Evolutionary conservation across 2,888 invertebrate genomes (phyloP).

Genomic region (Heliothis peltigera): DNA sequence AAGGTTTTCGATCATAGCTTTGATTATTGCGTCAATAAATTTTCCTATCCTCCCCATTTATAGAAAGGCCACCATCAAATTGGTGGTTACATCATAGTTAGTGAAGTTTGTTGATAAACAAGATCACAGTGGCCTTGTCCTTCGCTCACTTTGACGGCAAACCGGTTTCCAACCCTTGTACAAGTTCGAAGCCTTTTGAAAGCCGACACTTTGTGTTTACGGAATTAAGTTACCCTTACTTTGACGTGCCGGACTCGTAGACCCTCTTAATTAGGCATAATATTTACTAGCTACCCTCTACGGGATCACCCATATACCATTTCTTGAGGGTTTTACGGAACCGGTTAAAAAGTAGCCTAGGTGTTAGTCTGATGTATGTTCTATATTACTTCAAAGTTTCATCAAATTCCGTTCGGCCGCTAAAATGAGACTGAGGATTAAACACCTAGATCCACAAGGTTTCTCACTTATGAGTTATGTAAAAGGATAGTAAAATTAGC

Average conservation of each 20-base stretch:
- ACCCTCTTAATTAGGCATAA: background rate
- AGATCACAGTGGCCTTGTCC: constrained; percentile 4
- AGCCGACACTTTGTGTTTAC: constrained; percentile 4
- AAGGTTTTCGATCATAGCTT: background rate
- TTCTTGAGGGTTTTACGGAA: too few species aligned
- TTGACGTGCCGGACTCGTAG: background rate
- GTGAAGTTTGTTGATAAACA: constrained; percentile 1
- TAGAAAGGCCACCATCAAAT: constrained; percentile 2
- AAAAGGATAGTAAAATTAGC: too few species aligned
- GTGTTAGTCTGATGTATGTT: too few species aligned
- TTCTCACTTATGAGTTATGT: too few species aligned
- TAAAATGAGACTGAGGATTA: too few species aligned
- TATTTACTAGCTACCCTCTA: too few species aligned
- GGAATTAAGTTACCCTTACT: constrained; percentile 2
- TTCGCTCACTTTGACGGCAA: background rate
- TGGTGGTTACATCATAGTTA: background rate
- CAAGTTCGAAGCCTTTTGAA: constrained; percentile 12
- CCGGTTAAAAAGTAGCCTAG: too few species aligned
- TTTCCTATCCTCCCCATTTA: constrained; percentile 7
- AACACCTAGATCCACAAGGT: too few species aligned
- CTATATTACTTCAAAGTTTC: too few species aligned
- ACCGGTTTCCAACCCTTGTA: constrained; percentile 5
- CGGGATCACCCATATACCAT: too few species aligned
- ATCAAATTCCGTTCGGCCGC: too few species aligned
- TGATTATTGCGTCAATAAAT: background rate